These are phyloP conservation scores for Centruroides vittatus DNA, from an alignment of 1,140 invertebrate genomes.

Conservation along the genomic window DNA sequence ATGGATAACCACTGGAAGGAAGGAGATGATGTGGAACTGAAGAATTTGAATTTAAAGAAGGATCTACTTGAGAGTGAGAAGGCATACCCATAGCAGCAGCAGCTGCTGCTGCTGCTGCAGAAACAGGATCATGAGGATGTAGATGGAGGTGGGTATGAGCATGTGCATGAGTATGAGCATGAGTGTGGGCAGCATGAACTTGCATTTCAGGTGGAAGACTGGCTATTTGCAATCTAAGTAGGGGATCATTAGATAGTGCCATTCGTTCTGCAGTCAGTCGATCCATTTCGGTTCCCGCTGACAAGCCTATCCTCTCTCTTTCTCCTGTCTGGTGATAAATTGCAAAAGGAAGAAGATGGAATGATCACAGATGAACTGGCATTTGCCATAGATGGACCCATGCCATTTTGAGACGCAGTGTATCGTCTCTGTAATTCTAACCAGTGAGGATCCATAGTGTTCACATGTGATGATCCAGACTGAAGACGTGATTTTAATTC, in stretches of 20 bases:
- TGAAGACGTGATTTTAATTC: conserved; percentile 54
- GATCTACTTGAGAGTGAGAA: conserved; percentile 35
- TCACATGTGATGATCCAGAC: conserved; percentile 26
- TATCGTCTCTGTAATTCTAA: conserved; percentile 68
- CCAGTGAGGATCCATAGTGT: conserved; percentile 73
- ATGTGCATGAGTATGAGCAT: conserved; percentile 62
- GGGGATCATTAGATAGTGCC: conserved; percentile 52
- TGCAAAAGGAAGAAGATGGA: background rate
- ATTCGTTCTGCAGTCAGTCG: conserved; percentile 45
- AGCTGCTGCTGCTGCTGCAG: conserved; percentile 38
- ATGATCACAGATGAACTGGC: background rate
- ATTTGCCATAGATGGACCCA: too few relatives aligned
- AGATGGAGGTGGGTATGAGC: conserved; percentile 56
- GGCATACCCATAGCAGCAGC: conserved; percentile 40
- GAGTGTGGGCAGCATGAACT: conserved; percentile 36
- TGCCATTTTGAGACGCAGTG: conserved; percentile 2
- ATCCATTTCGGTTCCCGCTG: conserved; percentile 18
- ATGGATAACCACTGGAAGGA: conserved; percentile 17
- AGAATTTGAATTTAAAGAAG: conserved; percentile 28
- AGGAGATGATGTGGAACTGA: conserved; percentile 22
- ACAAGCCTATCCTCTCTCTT: conserved; percentile 7
- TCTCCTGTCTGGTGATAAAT: conserved; percentile 10
- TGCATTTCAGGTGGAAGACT: conserved; percentile 61
- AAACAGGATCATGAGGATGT: conserved; percentile 48
- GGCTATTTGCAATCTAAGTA: conserved; percentile 70